A percentile compares a stretch with the other conserved stretches of the same genome.
These are phyloP conservation scores for Calidris pugnax DNA, from an alignment of 2,113 vertebrate genomes.

Conservation along the genomic window DNA sequence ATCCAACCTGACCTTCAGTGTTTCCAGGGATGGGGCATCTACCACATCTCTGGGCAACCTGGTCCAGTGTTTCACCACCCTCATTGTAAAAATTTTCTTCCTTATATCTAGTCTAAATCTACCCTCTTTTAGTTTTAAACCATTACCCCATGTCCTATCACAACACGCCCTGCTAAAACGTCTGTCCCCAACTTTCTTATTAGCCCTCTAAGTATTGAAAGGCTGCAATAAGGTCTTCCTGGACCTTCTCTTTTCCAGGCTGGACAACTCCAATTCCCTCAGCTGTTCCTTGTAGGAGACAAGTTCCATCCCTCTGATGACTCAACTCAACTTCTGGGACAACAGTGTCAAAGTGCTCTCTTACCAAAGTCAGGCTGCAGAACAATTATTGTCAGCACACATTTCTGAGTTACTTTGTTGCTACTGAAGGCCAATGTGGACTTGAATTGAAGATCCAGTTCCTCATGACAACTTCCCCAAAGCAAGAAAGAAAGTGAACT, in stretches of 20 bases:
- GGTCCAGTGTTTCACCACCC: not conserved
- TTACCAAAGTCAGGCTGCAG: not conserved
- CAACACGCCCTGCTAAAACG: not conserved
- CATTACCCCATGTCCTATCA: fast-evolving
- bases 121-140: not conserved
- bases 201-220: not conserved
- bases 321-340: not conserved
- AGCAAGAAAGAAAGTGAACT: not conserved
- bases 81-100: not conserved
- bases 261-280: not conserved
- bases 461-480: not conserved
- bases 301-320: not conserved
- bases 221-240: not conserved
- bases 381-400: not conserved
- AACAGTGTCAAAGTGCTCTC: not conserved
- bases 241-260: not conserved
- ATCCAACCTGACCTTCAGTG: not conserved
- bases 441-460: not conserved
- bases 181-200: not conserved
- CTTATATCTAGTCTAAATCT: not conserved
- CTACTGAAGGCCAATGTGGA: not conserved
- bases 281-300: not conserved
- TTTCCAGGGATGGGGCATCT: not conserved
- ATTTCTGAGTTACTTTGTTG: not conserved
- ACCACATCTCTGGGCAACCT: not conserved